A percentile compares a stretch with the other conserved stretches of the same genome.
These are phyloP conservation scores for Poecilobothrus nobilitatus DNA, from an alignment of 2,888 invertebrate species.

Conservation along the genomic window DNA sequence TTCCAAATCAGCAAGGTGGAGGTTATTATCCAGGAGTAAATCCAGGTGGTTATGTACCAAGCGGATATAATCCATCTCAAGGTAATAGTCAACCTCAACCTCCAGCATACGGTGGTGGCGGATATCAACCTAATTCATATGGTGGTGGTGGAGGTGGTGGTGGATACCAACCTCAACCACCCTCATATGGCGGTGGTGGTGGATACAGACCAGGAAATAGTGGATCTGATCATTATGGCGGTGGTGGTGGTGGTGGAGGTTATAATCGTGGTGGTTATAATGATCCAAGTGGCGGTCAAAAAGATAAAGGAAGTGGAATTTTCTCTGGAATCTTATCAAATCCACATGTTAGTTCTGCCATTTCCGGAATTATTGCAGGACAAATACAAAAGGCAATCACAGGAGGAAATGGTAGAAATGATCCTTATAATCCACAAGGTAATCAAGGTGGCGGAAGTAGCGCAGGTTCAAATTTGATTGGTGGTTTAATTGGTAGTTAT, in stretches of 20 bases:
- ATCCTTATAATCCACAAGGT: constrained; percentile 17
- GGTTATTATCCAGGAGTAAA: constrained; percentile 26
- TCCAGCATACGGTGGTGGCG: constrained; percentile 12
- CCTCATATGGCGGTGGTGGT: constrained; percentile 19
- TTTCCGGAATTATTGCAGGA: constrained; percentile 40
- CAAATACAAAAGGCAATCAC: constrained; percentile 39
- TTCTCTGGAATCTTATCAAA: constrained; percentile 40
- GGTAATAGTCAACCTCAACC: constrained; percentile 26
- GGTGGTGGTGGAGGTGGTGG: neutral
- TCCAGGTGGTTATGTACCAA: constrained; percentile 28
- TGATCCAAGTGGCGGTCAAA: constrained; percentile 26
- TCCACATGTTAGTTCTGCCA: constrained; percentile 40
- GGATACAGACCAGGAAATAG: constrained; percentile 21
- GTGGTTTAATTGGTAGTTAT: constrained; percentile 12
- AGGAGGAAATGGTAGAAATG: constrained; percentile 31
- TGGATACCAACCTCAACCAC: neutral
- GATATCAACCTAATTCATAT: neutral
- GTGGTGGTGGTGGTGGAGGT: constrained; percentile 24
- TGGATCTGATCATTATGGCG: constrained; percentile 8
- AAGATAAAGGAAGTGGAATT: constrained; percentile 35
- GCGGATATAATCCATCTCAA: constrained; percentile 22
- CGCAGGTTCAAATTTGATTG: constrained; percentile 30
- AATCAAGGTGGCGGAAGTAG: constrained; percentile 30
- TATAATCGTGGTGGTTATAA: constrained; percentile 22
- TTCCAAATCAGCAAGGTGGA: constrained; percentile 15